These are phyloP conservation scores for Xenopus tropicalis DNA, from an alignment of 2,113 vertebrate species.

Conservation along the genomic window DNA sequence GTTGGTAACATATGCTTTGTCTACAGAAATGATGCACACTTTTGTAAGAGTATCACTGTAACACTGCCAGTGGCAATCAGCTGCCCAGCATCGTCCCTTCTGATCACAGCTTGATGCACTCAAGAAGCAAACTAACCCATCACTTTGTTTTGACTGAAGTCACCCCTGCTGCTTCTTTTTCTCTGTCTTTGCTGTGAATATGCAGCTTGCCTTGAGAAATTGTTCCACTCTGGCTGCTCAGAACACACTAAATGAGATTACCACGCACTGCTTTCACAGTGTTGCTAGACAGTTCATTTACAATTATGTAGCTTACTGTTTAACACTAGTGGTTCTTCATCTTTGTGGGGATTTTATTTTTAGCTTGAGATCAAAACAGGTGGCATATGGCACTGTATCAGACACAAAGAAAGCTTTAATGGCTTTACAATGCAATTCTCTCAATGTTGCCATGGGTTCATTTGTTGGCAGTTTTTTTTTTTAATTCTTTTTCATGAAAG, in stretches of 20 bases:
- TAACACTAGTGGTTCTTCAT: constrained; percentile 2
- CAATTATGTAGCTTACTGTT: neutral
- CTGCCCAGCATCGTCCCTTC: constrained; percentile 18
- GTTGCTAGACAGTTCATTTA: neutral
- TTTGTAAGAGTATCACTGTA: constrained; percentile 13
- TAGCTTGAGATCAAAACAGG: constrained; percentile 13
- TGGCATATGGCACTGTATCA: neutral
- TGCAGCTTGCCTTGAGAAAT: constrained; percentile 32
- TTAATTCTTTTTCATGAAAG: neutral
- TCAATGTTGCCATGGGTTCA: neutral
- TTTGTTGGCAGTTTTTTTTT: neutral
- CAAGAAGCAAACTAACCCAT: constrained; percentile 40
- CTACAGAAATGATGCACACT: constrained; percentile 40
- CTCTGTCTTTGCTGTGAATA: constrained; percentile 33
- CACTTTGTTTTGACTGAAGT: constrained; percentile 43
- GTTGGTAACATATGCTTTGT: constrained; percentile 47
- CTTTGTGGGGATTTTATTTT: neutral
- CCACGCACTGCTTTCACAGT: neutral
- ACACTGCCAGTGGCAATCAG: constrained; percentile 15
- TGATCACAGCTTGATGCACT: constrained; percentile 34
- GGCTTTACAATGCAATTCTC: neutral
- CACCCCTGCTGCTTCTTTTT: constrained; percentile 22
- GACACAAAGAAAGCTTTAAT: neutral
- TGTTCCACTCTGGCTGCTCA: constrained; percentile 30
- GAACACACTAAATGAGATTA: constrained; percentile 11